Evolutionary conservation across 2,888 invertebrate species (phyloP), one percentile per base, ranked within the genome.

Genomic region (Lamellibrachia satsuma): DNA sequence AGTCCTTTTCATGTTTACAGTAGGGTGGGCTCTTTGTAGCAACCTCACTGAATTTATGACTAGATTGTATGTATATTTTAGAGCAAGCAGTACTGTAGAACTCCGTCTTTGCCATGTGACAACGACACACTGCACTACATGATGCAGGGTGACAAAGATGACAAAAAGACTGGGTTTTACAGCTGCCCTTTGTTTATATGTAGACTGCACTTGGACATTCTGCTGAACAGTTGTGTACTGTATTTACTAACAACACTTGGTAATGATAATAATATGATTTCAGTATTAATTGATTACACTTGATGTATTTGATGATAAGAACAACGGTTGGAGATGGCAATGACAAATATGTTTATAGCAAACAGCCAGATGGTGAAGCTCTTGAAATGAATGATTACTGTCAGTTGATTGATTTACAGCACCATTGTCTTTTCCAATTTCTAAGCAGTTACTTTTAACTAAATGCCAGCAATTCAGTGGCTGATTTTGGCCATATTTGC

Each of bases 131-230:
- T 75, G 22, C 75, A 75, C 75, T n/a, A 75, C 6, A n/a, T 75
- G 22, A 22, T 75, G 75, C n/a, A n/a, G 22, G 57, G 22, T 75
- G 22, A 75, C 22, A 75, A 1, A n/a, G 75, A 15, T 75, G 22
- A 75, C 75, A 22, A 6, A 75, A 75, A 75, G 75, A 75, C 75
- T 22, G 75, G 22, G 75, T 75, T 75, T n/a, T 15, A 22, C 75
- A 75, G n/a, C 75, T 75, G 75, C 75, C 75, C 75, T 75, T 75
- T 75, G 75, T 75, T 75, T 75, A 75, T 75, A 75, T 75, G 75
- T 75, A 75, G 75, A 75, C 75, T 75, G 75, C 75, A 75, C 75
- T 75, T 22, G 75, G 75, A 75, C 22, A 22, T 39, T 39, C 22
- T 57, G 11, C 75, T 75, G 22, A 75, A 75, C 75, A 22, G 75